A percentile compares a stretch with the other conserved stretches of the same genome.
Evolutionary conservation across 1,140 invertebrate genomes (phyloP).

Genomic region (Cotesia typhae): DNA sequence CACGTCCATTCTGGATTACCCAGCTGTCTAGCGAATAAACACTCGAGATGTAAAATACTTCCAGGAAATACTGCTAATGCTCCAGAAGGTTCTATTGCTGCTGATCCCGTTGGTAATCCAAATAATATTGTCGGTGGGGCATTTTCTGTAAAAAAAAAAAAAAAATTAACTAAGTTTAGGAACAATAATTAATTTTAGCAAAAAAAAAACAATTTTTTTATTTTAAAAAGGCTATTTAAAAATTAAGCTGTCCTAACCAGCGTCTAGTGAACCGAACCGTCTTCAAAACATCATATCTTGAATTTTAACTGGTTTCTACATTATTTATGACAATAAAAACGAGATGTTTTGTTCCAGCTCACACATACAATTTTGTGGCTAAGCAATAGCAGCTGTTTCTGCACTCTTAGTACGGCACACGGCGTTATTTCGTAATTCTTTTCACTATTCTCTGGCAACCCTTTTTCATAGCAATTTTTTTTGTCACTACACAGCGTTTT

Average conservation of each 20-base stretch:
- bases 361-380: constrained; percentile 34
- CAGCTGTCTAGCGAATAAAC: constrained; percentile 76
- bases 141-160: constrained; percentile 70
- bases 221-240: no score
- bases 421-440: constrained; percentile 36
- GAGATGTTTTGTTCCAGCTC: constrained; percentile 34
- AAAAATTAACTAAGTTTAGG: background rate
- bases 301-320: background rate
- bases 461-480: constrained; percentile 10
- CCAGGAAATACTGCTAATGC: constrained; percentile 83
- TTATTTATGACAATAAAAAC: constrained; percentile 10
- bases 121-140: constrained; percentile 86
- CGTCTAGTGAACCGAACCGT: background rate
- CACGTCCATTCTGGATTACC: constrained; percentile 90
- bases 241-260: no score
- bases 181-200: background rate
- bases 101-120: constrained; percentile 80
- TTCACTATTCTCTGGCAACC: constrained; percentile 24
- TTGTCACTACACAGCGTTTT: constrained; percentile 21
- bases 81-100: constrained; percentile 80
- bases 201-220: no score
- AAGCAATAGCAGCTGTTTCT: background rate
- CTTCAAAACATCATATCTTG: background rate
- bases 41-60: constrained; percentile 84
- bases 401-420: constrained; percentile 23